phyloP scores from a whole-genome alignment of 2,113 vertebrate genomes.

The Marmota flaviventris region DNA sequence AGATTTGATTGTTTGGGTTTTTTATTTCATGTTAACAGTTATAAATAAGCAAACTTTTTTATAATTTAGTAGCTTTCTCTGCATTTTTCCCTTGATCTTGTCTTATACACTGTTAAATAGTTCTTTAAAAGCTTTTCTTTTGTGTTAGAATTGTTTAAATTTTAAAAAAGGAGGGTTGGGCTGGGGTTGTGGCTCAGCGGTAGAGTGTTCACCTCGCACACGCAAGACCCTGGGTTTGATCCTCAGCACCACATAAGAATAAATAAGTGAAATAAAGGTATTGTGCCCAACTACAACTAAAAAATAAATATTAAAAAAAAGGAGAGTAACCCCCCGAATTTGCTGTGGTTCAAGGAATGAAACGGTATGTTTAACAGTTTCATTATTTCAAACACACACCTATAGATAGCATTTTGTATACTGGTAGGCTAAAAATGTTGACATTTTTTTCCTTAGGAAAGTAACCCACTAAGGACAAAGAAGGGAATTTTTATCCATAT shows the following conservation, averaged over 20 bases:
- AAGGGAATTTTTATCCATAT: not conserved
- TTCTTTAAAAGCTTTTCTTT: slow-evolving; percentile 4
- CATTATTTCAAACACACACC: not conserved
- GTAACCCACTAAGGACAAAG: not conserved
- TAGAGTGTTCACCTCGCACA: too few species aligned
- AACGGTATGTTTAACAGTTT: not conserved
- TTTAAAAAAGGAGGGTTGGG: not conserved
- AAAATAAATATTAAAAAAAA: not conserved
- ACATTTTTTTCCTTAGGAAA: not conserved
- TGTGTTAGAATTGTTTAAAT: not conserved
- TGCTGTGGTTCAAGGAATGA: not conserved
- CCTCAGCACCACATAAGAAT: too few species aligned
- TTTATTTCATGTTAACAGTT: slow-evolving; percentile 28
- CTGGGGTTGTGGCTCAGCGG: too few species aligned
- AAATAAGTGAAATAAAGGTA: too few species aligned
- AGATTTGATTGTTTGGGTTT: slow-evolving; percentile 17
- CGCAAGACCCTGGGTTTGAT: too few species aligned
- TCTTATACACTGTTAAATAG: not conserved
- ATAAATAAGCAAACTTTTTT: not conserved
- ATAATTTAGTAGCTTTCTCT: slow-evolving; percentile 18
- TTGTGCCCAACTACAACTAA: too few species aligned
- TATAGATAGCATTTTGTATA: not conserved
- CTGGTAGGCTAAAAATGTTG: not conserved
- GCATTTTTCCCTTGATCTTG: slow-evolving; percentile 32
- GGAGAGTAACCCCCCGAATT: not conserved